Conservation (phyloP, 2,797 vertebrate species). For the Manis pentadactyla region DNA sequence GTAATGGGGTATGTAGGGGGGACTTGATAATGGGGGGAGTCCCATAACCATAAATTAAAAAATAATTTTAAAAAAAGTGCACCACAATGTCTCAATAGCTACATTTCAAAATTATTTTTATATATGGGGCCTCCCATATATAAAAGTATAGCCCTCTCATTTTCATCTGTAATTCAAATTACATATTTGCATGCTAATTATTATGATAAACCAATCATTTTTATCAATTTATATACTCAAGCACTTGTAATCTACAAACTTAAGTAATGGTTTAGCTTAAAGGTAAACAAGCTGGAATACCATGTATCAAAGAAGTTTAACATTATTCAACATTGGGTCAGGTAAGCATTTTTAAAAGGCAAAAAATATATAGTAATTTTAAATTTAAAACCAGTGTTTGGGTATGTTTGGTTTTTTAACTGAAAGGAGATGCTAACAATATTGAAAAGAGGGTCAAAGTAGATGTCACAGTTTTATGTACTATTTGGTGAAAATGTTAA, state of each 20-base stretch:
- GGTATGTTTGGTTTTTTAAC: background rate
- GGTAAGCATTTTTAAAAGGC: background rate
- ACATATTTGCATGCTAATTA: background rate
- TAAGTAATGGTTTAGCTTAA: background rate
- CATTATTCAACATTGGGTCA: background rate
- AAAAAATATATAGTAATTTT: background rate
- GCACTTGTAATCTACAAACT: background rate
- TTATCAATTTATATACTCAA: background rate
- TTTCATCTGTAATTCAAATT: background rate
- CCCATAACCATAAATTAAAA: too few species aligned
- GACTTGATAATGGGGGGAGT: too few species aligned
- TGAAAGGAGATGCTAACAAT: background rate
- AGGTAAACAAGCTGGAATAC: background rate
- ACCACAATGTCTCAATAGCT: background rate
- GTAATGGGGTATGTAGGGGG: too few species aligned
- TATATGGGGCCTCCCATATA: background rate
- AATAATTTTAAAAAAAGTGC: background rate
- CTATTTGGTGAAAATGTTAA: background rate
- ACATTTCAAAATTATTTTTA: conserved; percentile 8
- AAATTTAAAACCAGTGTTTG: conserved; percentile 10
- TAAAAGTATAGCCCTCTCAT: background rate
- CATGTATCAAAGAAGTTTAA: background rate
- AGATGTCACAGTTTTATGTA: background rate
- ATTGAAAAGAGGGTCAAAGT: background rate
- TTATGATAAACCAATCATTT: background rate